A percentile compares a stretch with the other conserved stretches of the same genome.
phyloP scores from a whole-genome alignment of 2,113 vertebrate genomes.

The Lophius piscatorius region DNA sequence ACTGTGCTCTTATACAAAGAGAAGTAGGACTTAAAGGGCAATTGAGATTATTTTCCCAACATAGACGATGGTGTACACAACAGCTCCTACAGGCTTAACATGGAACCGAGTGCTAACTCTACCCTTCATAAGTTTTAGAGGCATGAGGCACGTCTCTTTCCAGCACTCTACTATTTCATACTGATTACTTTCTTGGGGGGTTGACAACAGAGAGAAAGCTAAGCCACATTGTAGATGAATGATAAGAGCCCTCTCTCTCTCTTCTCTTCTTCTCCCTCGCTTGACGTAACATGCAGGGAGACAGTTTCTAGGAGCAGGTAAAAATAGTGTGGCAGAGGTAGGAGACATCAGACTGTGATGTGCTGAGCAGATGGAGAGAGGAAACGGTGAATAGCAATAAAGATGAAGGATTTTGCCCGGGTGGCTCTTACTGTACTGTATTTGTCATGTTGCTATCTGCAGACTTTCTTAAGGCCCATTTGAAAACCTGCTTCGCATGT shows the following conservation, averaged over 20 bases:
- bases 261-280: constrained; percentile 1
- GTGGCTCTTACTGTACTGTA: constrained; percentile 18
- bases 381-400: constrained; percentile 71
- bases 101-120: neutral
- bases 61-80: constrained; percentile 12
- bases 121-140: neutral
- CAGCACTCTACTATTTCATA: constrained; percentile 17
- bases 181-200: constrained; percentile 42
- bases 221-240: constrained; percentile 43
- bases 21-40: neutral
- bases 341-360: constrained; percentile 64
- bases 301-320: constrained; percentile 73
- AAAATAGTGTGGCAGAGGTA: constrained; percentile 72
- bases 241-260: constrained; percentile 22
- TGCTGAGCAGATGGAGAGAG: constrained; percentile 72
- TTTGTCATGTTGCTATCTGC: constrained; percentile 40
- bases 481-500: constrained; percentile 40
- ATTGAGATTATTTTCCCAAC: neutral
- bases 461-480: constrained; percentile 19
- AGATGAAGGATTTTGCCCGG: constrained; percentile 53
- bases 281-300: constrained; percentile 69
- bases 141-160: constrained; percentile 9
- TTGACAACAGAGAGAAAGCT: constrained; percentile 37
- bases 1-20: neutral
- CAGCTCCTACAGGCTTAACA: neutral